Base-by-base conservation (phyloP, 2,888 invertebrate genomes). In the Biston betularia region DNA sequence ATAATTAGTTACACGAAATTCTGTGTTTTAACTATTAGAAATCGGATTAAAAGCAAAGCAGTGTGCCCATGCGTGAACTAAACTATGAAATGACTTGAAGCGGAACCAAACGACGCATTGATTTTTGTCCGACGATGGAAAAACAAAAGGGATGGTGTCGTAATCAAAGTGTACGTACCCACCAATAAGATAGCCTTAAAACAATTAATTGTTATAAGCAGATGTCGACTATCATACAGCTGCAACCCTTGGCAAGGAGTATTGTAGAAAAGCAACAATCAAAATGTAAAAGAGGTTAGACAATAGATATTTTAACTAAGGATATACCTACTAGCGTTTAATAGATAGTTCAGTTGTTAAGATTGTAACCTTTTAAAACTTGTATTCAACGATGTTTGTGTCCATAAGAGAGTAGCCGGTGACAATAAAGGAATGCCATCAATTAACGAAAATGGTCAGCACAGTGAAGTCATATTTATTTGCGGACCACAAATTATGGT, bases 391-490 rank as follows among this genome's bases (percentile, higher is more conserved):
- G 46, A 3, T 35, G 24, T 48, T 4, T 14, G 45, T 45, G 8
- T 14, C 45, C 45, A 12, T 11, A 35, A 35, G 12, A 49, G 10
- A 34, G 7, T 6, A 50, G n/a, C 34, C 12, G 34, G 34, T 34
- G 49, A 56, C 63, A 63, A 56, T 35, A 67, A 46, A 69, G 63
- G 70, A 71, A 69, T 69, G 70, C 61, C 53, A 71, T 63, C 71
- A 82, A 82, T 84, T 77, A 83, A 79, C 71, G 62, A 76, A 80
- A 79, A 79, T 80, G 70, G 73, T 72, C 63, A 71, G 74, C 67
- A 60, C 69, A 71, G 77, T 85, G 85, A 85, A 80, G 79, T 84
- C 85, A 84, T 81, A 76, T 81, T 80, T 83, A 81, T 80, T 78
- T 74, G 75, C 75, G 75, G 75, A 69, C 52, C 68, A 74, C 75